Conservation (phyloP, 2,888 invertebrate genomes). For the Rambutsinella grinnellia region DNA sequence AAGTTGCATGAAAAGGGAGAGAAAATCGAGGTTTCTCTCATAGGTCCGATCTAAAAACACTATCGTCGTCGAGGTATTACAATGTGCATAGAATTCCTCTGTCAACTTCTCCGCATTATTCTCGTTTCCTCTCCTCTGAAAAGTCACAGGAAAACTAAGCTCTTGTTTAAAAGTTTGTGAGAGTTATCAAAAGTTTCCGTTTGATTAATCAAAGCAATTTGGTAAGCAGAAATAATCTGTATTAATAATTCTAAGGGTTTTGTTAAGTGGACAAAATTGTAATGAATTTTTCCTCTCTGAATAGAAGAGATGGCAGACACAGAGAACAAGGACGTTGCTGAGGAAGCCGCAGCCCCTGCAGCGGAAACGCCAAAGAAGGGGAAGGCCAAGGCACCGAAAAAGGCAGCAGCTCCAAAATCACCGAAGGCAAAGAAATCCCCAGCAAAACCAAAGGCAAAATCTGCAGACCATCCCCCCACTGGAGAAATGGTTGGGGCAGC, state of each 20-base stretch:
- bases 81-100: slow-evolving; percentile 23
- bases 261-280: neutral
- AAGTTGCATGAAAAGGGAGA: slow-evolving; percentile 32
- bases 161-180: neutral
- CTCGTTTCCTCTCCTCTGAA: neutral
- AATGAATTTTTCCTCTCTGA: neutral
- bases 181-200: neutral
- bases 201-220: neutral
- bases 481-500: slow-evolving; percentile 75
- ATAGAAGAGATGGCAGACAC: slow-evolving; percentile 52
- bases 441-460: slow-evolving; percentile 48
- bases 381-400: slow-evolving; percentile 66
- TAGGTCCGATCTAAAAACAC: slow-evolving; percentile 40
- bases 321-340: slow-evolving; percentile 35
- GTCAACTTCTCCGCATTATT: slow-evolving; percentile 2
- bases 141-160: neutral
- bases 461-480: slow-evolving; percentile 71
- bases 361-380: slow-evolving; percentile 55
- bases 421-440: slow-evolving; percentile 56
- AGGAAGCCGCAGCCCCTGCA: slow-evolving; percentile 35
- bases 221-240: neutral
- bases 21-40: slow-evolving; percentile 31
- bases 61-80: slow-evolving; percentile 20
- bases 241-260: neutral
- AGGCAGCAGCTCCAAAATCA: slow-evolving; percentile 59